Conservation (phyloP, 2,797 vertebrate genomes). For the Cynopterus sphinx region DNA sequence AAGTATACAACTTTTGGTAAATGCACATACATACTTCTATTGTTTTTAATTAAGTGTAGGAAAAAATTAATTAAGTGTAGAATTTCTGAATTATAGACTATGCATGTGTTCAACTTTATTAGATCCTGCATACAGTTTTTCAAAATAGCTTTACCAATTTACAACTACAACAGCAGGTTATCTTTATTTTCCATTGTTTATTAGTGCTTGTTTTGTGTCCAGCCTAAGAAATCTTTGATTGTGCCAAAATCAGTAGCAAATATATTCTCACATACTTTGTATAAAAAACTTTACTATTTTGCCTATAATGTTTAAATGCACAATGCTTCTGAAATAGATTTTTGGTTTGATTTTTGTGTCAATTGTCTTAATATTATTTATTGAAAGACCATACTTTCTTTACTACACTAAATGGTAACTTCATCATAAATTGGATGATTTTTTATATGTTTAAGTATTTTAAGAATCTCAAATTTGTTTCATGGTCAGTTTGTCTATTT, state of each 20-base stretch:
- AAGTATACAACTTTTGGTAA: background rate
- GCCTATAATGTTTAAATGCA: background rate
- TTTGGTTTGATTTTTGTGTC: background rate
- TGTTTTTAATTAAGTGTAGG: too few relatives aligned
- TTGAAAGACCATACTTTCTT: background rate
- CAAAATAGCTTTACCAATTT: background rate
- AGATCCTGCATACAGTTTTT: background rate
- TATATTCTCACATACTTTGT: background rate
- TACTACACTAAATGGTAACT: background rate
- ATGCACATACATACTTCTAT: background rate
- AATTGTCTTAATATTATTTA: background rate
- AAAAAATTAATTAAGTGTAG: background rate
- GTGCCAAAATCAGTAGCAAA: background rate
- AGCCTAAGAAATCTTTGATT: background rate
- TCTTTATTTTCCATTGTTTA: background rate
- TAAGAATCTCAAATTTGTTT: background rate
- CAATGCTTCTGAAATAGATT: background rate
- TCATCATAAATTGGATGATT: background rate
- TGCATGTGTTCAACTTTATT: background rate
- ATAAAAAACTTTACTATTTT: background rate
- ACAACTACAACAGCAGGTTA: background rate
- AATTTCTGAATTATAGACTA: background rate
- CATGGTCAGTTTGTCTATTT: background rate
- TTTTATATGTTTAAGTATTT: background rate
- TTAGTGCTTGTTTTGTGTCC: background rate